Percentiles rank a stretch among this genome's conserved stretches.
Conservation (phyloP, 2,888 invertebrate species). For the Clistopyga incitator region DNA sequence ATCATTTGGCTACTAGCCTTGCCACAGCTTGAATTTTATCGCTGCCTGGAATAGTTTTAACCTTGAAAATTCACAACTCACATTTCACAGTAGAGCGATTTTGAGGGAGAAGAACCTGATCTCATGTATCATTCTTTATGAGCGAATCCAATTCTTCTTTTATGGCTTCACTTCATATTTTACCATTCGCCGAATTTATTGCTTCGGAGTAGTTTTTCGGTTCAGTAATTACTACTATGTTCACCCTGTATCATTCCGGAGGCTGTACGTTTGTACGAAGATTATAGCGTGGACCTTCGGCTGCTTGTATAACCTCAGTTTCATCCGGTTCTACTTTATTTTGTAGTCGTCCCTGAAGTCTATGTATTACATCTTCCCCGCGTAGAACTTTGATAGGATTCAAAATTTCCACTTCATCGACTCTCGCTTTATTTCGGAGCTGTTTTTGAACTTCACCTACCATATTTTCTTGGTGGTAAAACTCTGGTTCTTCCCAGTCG, state of each 20-base stretch:
- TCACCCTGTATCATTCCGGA: background rate
- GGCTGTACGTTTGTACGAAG: background rate
- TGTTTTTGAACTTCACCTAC: background rate
- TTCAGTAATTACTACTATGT: background rate
- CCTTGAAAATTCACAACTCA: slow-evolving; percentile 37
- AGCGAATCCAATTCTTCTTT: background rate
- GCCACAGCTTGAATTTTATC: slow-evolving; percentile 17
- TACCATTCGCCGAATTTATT: background rate
- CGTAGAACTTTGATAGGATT: too few relatives aligned
- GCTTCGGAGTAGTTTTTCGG: background rate
- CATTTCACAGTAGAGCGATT: slow-evolving; percentile 2
- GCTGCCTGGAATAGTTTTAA: background rate
- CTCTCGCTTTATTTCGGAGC: background rate
- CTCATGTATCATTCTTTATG: slow-evolving; percentile 27
- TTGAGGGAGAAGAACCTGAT: background rate
- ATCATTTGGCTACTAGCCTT: slow-evolving; percentile 25
- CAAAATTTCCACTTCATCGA: too few relatives aligned
- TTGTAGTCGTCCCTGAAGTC: background rate
- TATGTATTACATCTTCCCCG: too few relatives aligned
- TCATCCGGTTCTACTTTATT: background rate
- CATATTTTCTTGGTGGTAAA: background rate
- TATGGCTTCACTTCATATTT: background rate
- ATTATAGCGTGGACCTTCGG: background rate
- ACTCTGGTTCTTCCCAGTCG: background rate
- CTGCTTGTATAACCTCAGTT: background rate